A percentile compares a stretch with the other conserved stretches of the same genome.
Evolutionary conservation across 1,140 invertebrate species (phyloP).

Genomic region (Drosophila setifemur): DNA sequence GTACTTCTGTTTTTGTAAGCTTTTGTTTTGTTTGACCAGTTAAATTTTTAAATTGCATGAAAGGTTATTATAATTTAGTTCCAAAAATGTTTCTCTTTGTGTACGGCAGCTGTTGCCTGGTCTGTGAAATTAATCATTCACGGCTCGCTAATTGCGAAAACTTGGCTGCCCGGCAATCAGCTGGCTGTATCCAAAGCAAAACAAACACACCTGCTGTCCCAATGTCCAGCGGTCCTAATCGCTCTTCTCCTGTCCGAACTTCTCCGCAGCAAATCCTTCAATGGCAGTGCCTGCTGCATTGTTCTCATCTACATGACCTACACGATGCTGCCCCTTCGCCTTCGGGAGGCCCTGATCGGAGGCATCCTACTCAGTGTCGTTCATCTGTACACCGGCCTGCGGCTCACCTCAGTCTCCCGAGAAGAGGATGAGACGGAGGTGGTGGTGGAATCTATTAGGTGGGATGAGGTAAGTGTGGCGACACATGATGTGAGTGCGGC

Average conservation of each 20-base stretch:
- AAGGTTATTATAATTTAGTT: background rate
- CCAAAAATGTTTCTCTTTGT: background rate
- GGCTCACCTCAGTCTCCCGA: conserved; percentile 17
- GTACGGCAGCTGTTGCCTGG: conserved; percentile 29
- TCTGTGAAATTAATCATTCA: conserved; percentile 60
- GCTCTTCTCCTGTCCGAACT: background rate
- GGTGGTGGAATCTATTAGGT: conserved; percentile 23
- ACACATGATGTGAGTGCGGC: conserved; percentile 10
- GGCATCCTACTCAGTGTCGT: conserved; percentile 87
- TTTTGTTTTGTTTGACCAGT: background rate
- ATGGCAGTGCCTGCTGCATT: conserved; percentile 78
- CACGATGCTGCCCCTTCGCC: conserved; percentile 91
- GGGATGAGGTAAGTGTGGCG: conserved; percentile 70
- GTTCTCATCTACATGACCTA: conserved; percentile 95
- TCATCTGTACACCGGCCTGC: conserved; percentile 85
- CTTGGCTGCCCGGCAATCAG: conserved; percentile 3
- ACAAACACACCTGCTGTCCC: conserved; percentile 16
- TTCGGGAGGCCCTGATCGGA: conserved; percentile 90
- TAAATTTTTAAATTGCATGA: background rate
- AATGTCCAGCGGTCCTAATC: conserved; percentile 22
- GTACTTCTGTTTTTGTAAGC: too few species aligned
- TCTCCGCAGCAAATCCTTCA: conserved; percentile 73
- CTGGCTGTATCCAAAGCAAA: conserved; percentile 3
- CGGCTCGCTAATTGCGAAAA: conserved; percentile 58
- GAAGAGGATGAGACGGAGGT: background rate